These are phyloP conservation scores for Lucilia sericata DNA, from an alignment of 1,140 invertebrate genomes.

Conservation along the genomic window DNA sequence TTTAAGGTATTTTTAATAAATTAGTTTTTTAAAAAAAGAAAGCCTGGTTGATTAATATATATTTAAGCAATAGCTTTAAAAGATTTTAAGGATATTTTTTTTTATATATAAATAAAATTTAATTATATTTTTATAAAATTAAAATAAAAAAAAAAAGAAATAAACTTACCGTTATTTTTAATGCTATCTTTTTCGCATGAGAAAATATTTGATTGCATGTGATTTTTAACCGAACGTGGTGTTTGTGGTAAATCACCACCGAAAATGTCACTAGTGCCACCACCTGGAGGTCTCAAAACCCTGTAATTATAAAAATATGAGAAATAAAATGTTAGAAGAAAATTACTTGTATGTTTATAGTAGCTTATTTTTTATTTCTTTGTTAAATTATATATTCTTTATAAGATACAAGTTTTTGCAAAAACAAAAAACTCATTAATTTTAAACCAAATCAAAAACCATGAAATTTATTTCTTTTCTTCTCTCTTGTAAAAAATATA, in stretches of 20 bases:
- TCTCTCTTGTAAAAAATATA: neutral
- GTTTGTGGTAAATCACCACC: constrained; percentile 63
- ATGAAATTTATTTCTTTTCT: neutral
- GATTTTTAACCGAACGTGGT: constrained; percentile 64
- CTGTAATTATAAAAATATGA: constrained; percentile 56
- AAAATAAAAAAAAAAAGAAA: neutral
- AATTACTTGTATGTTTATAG: no score
- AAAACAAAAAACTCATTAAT: neutral
- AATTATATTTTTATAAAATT: neutral
- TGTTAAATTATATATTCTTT: no score
- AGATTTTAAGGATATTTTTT: neutral
- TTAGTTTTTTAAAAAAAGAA: neutral
- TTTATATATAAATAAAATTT: neutral
- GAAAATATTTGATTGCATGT: constrained; percentile 67
- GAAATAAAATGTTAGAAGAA: constrained; percentile 35
- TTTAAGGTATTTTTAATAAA: neutral
- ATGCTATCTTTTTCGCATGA: constrained; percentile 60
- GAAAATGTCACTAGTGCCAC: constrained; percentile 72
- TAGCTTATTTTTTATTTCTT: no score
- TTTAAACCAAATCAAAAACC: constrained; percentile 16
- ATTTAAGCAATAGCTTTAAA: neutral
- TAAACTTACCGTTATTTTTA: constrained; percentile 65
- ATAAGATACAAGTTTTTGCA: neutral
- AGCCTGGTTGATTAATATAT: neutral
- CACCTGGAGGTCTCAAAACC: constrained; percentile 72